Percentiles rank a stretch among this genome's conserved stretches.
Evolutionary conservation across 2,888 invertebrate species (phyloP).

Genomic region (Saturnia japonica): DNA sequence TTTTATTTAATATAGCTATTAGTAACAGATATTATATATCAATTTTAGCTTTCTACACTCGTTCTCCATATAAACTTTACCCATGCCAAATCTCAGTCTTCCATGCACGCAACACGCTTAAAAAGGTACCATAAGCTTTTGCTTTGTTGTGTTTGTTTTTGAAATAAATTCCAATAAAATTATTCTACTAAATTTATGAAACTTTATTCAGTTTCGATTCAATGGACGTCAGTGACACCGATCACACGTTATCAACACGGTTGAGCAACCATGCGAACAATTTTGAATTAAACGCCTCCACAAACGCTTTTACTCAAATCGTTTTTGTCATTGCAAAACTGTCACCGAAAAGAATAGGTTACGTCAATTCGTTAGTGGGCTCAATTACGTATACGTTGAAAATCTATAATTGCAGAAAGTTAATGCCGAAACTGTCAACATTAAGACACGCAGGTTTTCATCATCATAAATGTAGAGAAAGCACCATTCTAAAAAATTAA

Average conservation of each 20-base stretch:
- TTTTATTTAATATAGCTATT: no score
- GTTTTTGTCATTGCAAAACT: constrained; percentile 11
- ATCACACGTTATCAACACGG: constrained; percentile 6
- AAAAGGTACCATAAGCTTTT: no score
- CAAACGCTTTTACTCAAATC: constrained; percentile 3
- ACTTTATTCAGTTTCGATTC: not conserved
- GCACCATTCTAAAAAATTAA: not conserved
- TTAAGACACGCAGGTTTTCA: not conserved
- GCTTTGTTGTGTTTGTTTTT: no score
- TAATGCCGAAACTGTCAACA: not conserved
- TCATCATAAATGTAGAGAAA: not conserved
- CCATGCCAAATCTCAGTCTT: no score
- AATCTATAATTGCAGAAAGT: constrained; percentile 14
- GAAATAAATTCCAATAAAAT: not conserved
- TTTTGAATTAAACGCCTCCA: constrained; percentile 6
- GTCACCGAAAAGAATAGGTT: constrained; percentile 5
- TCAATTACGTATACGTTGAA: constrained; percentile 14
- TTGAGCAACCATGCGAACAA: not conserved
- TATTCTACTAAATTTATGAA: not conserved
- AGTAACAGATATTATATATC: no score
- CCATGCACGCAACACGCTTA: no score
- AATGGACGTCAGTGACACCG: constrained; percentile 1
- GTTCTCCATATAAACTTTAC: no score
- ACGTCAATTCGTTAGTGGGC: constrained; percentile 8
- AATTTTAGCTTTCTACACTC: no score